A percentile compares a stretch with the other conserved stretches of the same genome.
These are phyloP conservation scores for Platysternon megacephalum DNA, from an alignment of 2,113 vertebrate species.

Conservation along the genomic window DNA sequence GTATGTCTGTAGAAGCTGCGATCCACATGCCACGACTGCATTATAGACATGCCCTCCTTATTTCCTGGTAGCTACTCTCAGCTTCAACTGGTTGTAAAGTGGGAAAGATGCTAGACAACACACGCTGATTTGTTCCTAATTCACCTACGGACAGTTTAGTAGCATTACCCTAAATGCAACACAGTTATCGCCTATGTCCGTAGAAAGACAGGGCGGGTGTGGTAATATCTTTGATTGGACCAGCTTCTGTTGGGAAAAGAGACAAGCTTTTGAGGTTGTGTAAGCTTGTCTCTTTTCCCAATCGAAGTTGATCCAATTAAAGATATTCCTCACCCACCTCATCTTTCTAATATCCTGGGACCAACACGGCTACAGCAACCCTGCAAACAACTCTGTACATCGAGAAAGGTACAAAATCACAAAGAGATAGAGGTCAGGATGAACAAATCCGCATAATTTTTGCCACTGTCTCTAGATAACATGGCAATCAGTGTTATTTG, in stretches of 20 bases:
- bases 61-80: conserved; percentile 9
- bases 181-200: background rate
- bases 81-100: background rate
- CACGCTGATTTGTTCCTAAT: conserved; percentile 30
- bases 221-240: background rate
- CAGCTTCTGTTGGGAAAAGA: background rate
- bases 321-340: too few relatives aligned
- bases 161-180: background rate
- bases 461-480: background rate
- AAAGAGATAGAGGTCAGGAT: background rate
- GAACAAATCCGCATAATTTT: background rate
- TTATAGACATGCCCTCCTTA: background rate
- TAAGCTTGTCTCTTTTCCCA: too few relatives aligned
- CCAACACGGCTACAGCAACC: too few relatives aligned
- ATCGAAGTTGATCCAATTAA: too few relatives aligned
- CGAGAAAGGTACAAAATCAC: background rate
- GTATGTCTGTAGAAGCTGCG: background rate
- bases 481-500: background rate
- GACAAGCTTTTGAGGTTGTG: background rate
- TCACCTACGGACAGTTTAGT: background rate
- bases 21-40: background rate
- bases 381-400: too few relatives aligned
- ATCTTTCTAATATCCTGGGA: too few relatives aligned
- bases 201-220: background rate
- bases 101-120: background rate